phyloP scores from a whole-genome alignment of 2,113 vertebrate genomes.

The Laticauda laticaudata region DNA sequence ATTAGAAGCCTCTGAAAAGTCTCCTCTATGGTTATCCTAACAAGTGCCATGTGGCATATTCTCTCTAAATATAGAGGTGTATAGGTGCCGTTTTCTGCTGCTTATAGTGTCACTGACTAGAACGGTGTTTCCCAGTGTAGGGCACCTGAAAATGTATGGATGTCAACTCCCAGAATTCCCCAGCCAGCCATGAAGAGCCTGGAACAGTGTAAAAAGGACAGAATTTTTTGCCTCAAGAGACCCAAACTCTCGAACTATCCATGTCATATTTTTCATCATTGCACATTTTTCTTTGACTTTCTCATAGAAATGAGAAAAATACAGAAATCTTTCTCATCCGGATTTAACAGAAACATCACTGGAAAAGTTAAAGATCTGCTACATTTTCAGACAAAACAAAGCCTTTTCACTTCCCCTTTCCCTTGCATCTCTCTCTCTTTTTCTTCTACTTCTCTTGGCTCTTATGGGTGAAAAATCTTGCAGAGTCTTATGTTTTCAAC shows the following conservation, averaged over 20 bases:
- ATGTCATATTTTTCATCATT: neutral
- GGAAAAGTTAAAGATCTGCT: neutral
- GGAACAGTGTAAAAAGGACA: neutral
- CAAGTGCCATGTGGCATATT: neutral
- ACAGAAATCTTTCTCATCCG: neutral
- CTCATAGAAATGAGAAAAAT: neutral
- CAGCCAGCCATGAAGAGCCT: neutral
- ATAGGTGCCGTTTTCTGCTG: neutral
- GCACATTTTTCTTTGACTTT: neutral
- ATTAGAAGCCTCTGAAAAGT: neutral
- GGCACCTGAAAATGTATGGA: neutral
- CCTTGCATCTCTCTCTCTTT: neutral
- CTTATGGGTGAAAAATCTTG: neutral
- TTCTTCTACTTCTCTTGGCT: neutral
- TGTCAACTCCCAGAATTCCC: neutral
- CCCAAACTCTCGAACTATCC: neutral
- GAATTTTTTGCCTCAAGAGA: neutral
- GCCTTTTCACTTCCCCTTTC: neutral
- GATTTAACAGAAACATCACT: neutral
- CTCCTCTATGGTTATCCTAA: neutral
- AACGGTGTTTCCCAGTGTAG: neutral
- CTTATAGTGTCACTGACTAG: neutral
- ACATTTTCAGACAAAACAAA: neutral
- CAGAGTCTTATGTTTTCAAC: neutral
- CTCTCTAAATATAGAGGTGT: neutral